Percentiles rank a stretch among this genome's conserved stretches.
These are phyloP conservation scores for Tenthredo livida DNA, from an alignment of 2,888 invertebrate genomes.

Conservation along the genomic window DNA sequence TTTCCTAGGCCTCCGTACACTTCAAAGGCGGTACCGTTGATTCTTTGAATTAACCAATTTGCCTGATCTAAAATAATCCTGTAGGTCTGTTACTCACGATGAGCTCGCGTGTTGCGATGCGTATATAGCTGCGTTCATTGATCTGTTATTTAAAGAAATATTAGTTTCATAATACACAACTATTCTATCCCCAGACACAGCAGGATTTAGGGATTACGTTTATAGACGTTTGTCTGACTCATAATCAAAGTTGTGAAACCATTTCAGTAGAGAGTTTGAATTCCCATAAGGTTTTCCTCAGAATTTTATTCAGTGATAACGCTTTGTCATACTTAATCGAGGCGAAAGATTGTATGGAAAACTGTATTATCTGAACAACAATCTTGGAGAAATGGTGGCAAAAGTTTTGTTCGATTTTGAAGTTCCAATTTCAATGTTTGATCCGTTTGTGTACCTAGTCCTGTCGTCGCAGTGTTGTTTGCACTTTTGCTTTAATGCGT, in stretches of 20 bases:
- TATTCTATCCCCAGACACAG: background rate
- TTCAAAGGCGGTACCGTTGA: slow-evolving; percentile 39
- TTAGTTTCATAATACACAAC: background rate
- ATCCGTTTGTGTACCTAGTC: slow-evolving; percentile 20
- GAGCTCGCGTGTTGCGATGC: background rate
- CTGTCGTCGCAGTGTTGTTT: background rate
- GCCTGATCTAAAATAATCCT: slow-evolving; percentile 6
- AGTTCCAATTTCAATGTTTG: background rate
- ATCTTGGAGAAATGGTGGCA: background rate
- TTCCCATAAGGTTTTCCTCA: background rate
- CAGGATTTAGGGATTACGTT: background rate
- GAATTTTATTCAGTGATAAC: background rate
- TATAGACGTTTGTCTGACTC: background rate
- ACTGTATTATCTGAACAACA: background rate
- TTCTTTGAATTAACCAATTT: slow-evolving; percentile 41
- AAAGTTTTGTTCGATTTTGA: background rate
- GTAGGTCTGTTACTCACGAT: slow-evolving; percentile 8
- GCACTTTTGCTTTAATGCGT: slow-evolving; percentile 8
- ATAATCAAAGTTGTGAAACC: background rate
- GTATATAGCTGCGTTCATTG: slow-evolving; percentile 32
- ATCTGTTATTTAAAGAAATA: background rate
- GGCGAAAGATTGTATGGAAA: background rate
- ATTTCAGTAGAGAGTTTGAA: background rate
- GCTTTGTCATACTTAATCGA: background rate
- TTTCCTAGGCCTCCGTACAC: slow-evolving; percentile 38